These are phyloP conservation scores for Dynastes maya DNA, from an alignment of 2,888 invertebrate species.

Conservation along the genomic window DNA sequence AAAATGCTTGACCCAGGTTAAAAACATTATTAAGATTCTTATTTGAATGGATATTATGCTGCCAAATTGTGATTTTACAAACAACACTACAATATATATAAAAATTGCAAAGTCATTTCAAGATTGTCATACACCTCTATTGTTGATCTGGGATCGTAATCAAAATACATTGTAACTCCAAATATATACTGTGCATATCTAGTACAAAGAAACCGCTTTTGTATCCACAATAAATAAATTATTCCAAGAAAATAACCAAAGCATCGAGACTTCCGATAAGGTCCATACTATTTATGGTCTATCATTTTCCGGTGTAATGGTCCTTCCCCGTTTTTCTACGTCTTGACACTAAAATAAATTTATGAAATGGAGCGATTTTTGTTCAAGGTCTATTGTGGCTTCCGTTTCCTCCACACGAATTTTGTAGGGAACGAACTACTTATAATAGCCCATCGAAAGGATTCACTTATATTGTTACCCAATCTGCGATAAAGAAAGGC, in stretches of 20 bases:
- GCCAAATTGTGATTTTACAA: no score
- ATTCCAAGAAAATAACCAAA: not conserved
- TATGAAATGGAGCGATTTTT: conserved; percentile 10
- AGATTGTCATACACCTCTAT: no score
- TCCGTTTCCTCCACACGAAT: conserved; percentile 19
- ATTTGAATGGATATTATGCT: no score
- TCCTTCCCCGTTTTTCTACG: conserved; percentile 1
- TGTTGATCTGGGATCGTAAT: no score
- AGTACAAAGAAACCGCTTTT: not conserved
- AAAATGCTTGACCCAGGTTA: no score
- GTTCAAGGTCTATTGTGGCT: conserved; percentile 20
- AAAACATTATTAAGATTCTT: no score
- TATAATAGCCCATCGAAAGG: not conserved
- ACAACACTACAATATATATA: no score
- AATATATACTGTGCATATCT: not conserved
- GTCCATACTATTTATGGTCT: conserved; percentile 1
- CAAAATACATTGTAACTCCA: no score
- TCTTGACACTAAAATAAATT: conserved; percentile 23
- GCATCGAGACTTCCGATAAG: not conserved
- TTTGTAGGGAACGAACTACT: not conserved
- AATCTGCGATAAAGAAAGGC: not conserved
- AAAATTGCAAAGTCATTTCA: no score
- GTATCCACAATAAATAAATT: not conserved
- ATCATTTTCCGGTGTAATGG: conserved; percentile 8
- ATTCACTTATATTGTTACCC: not conserved